Base-by-base conservation (phyloP, 2,113 vertebrate species). In the Grammomys surdaster region DNA sequence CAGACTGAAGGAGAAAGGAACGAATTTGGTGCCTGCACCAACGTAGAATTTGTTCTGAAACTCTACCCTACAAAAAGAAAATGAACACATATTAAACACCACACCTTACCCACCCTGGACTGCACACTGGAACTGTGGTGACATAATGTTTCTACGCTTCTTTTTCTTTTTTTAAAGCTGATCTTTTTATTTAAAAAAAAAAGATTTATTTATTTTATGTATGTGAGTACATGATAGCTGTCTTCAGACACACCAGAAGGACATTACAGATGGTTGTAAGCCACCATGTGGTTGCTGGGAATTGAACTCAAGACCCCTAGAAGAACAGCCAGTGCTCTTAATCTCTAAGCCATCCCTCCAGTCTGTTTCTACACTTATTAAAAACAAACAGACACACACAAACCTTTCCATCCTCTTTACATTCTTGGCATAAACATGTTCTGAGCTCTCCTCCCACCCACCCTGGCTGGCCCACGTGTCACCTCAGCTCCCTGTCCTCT, bases 21-120 rank as follows among this genome's bases (percentile, higher is more conserved):
- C 98, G 98, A 99, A 99, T 98, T 99, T 99, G 98, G 99, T 98
- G 95, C 99, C 99, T 88, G 98, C 98, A 48, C 99, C 99, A 31
- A 98, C 97, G 96, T 99, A 99, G 98, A 99, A 99, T 96, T 99
- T 99, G 98, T 99, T 99, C 98, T 99, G 99, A 98, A 99, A 99
- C 98, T 99, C 99, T 98, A 99, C 99, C 99, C 99, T 99, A 98
- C 95, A 97, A 95, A 11, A 97, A 97, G 97, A 31, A 90, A 46
- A 97, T 20, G 24, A 43, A 3, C 14, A 36, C 0, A 0, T 48
- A 8, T 95, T 92, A 93, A 75, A 40, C 19, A 36, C 72, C 33
- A 75, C 3, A 2, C 40, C 78, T 69, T 67, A 22, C 28, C 36
- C 54, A 19, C 40, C 40, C 31, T 11, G 13, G 58, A 31, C 58